Evolutionary conservation across 2,888 invertebrate genomes (phyloP), one percentile per base, ranked within the genome.

Genomic region (Adineta ricciae): DNA sequence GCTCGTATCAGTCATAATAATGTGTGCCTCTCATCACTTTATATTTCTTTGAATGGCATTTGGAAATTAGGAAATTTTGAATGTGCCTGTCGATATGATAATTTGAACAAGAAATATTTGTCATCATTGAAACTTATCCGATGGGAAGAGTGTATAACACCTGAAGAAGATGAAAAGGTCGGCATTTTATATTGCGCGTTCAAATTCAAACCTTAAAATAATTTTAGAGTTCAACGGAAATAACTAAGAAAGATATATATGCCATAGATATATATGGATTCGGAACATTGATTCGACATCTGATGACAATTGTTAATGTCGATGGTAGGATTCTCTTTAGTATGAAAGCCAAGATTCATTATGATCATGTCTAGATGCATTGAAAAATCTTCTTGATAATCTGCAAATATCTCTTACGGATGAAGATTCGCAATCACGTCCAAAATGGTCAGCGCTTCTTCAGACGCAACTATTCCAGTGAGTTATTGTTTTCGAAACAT

Each of bases 51-150:
- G n/a, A 73, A 73, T 73, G 73, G 24, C 11, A 73, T 24, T 9
- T 73, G 73, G 73, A 73, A 73, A 73, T 73, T 73, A 73, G 36
- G 38, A 73, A 73, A 73, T 41, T 73, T 73, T 24, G 73, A 73
- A 73, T 73, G 73, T 73, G 73, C 73, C 36, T 73, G 73, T 41
- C 73, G 73, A 38, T 73, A 73, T 73, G 73, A 73, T 36, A 38
- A 3, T 5, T 11, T 73, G 9, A 73, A 21, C 24, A 73, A 73
- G 27, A 41, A 73, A 16, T 73, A 38, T 73, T 41, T 73, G 38
- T 24, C 19, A 38, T 41, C 73, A n/a, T 73, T 73, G n/a, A 73
- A 73, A 73, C 19, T 73, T 21, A 73, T 73, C 38, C 73, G 73
- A 36, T 21, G 9, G 24, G 73, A 73, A 38, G 73, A 73, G 24